phyloP scores from a whole-genome alignment of 2,888 invertebrate species.

The Pelosia muscerda region DNA sequence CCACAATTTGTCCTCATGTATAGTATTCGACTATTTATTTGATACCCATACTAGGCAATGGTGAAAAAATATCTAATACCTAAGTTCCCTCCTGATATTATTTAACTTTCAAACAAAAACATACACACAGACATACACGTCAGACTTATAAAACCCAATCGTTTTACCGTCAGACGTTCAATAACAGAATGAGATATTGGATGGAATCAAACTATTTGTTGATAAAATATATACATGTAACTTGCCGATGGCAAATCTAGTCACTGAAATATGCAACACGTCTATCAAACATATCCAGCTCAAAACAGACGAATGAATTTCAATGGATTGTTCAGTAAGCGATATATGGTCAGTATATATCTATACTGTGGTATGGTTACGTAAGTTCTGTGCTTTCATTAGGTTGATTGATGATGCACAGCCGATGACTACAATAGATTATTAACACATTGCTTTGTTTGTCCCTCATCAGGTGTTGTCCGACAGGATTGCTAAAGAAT shows the following conservation, averaged over 20 bases:
- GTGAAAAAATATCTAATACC: too few relatives aligned
- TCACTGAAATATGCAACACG: conserved; percentile 23
- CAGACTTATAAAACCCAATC: too few relatives aligned
- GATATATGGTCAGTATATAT: not conserved
- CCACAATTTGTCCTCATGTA: too few relatives aligned
- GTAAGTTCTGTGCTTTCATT: not conserved
- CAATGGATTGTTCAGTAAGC: not conserved
- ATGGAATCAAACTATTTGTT: not conserved
- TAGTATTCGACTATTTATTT: too few relatives aligned
- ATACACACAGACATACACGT: too few relatives aligned
- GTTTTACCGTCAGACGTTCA: too few relatives aligned
- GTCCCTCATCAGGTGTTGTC: not conserved
- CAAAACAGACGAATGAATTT: not conserved
- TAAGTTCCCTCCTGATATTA: too few relatives aligned
- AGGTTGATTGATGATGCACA: not conserved
- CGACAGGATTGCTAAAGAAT: not conserved
- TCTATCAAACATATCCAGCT: not conserved
- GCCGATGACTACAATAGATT: not conserved
- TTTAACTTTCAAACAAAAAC: too few relatives aligned
- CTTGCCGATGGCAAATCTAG: conserved; percentile 13
- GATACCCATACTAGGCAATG: too few relatives aligned
- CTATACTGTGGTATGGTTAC: not conserved
- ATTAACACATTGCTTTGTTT: not conserved
- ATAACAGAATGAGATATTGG: not conserved
- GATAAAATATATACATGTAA: conserved; percentile 1